These are phyloP conservation scores for Catocala nupta DNA, from an alignment of 2,888 invertebrate species.

Conservation along the genomic window DNA sequence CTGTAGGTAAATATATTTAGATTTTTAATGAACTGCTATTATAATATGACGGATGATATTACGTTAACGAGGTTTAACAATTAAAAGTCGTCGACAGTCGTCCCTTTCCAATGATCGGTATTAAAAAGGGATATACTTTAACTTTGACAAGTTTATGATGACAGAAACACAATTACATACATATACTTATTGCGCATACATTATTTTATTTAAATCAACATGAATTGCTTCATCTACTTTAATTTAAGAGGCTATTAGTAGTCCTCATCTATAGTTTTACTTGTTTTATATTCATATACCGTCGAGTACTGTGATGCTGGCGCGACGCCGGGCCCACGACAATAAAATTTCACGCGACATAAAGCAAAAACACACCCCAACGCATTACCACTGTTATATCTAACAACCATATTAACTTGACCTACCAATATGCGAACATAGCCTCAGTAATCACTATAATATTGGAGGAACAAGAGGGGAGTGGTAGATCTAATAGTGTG, in stretches of 20 bases:
- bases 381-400: constrained; percentile 77
- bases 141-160: too few relatives aligned
- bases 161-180: too few relatives aligned
- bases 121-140: too few relatives aligned
- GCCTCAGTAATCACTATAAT: constrained; percentile 24
- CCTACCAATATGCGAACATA: constrained; percentile 47
- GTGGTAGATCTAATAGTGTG: constrained; percentile 57
- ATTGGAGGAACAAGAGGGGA: constrained; percentile 21
- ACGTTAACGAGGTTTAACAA: too few relatives aligned
- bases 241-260: constrained; percentile 32
- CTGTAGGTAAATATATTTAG: too few relatives aligned
- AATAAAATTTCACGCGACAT: constrained; percentile 87
- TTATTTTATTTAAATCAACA: constrained; percentile 34
- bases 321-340: constrained; percentile 68
- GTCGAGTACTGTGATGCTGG: constrained; percentile 40
- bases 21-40: too few relatives aligned
- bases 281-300: constrained; percentile 27
- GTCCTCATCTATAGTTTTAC: constrained; percentile 25
- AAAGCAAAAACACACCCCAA: constrained; percentile 87
- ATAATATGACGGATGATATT: too few relatives aligned
- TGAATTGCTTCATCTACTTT: constrained; percentile 21
- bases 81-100: too few relatives aligned
- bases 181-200: constrained; percentile 13
- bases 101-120: too few relatives aligned
- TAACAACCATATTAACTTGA: constrained; percentile 68